Evolutionary conservation across 2,888 invertebrate species (phyloP).

Genomic region (Euplagia quadripunctaria): DNA sequence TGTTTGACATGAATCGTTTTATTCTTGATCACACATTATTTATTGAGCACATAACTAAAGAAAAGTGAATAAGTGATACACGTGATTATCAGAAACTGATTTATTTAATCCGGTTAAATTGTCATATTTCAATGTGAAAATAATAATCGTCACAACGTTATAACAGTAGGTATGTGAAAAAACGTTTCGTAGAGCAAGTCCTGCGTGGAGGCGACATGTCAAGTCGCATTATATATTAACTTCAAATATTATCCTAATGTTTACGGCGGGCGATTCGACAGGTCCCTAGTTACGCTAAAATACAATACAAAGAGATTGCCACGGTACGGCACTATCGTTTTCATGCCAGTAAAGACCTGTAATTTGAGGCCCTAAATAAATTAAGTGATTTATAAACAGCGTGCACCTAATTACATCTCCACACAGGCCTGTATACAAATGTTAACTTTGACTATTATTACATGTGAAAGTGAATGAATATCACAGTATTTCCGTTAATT

Average conservation of each 20-base stretch:
- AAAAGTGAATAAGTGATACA: conserved; percentile 46
- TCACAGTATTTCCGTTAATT: conserved; percentile 81
- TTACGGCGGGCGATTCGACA: conserved; percentile 58
- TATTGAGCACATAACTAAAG: neutral
- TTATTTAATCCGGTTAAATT: conserved; percentile 74
- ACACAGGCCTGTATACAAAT: conserved; percentile 66
- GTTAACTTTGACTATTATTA: conserved; percentile 56
- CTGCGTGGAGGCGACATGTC: conserved; percentile 67
- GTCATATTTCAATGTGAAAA: conserved; percentile 70
- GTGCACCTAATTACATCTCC: conserved; percentile 64
- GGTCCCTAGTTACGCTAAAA: conserved; percentile 47
- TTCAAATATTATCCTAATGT: conserved; percentile 54
- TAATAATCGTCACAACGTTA: conserved; percentile 55
- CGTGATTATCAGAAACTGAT: conserved; percentile 57
- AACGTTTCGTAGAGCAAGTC: conserved; percentile 54
- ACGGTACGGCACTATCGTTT: conserved; percentile 24
- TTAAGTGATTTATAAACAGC: conserved; percentile 63
- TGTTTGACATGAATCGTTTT: neutral
- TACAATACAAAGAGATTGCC: conserved; percentile 34
- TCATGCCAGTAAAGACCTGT: conserved; percentile 44
- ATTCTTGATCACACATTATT: neutral
- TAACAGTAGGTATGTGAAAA: conserved; percentile 55
- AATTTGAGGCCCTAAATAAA: conserved; percentile 56
- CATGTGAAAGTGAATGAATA: conserved; percentile 77
- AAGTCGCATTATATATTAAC: conserved; percentile 49